Conservation (phyloP, 2,797 vertebrate genomes). For the Rhynchonycteris naso region DNA sequence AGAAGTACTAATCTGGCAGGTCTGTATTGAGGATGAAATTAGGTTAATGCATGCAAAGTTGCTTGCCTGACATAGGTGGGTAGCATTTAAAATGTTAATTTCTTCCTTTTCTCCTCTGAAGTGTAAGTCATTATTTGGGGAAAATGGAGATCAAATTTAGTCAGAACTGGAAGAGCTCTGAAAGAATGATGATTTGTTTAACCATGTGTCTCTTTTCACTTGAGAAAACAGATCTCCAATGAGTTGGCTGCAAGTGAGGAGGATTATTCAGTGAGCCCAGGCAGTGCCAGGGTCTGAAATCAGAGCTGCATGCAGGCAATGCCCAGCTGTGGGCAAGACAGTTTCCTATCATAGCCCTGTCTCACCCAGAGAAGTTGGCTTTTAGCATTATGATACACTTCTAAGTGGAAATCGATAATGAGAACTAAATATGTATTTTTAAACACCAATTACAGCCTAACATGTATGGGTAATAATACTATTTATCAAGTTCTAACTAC, state of each 20-base stretch:
- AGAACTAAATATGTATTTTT: neutral
- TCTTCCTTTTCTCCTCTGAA: slow-evolving; percentile 38
- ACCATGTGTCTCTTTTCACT: neutral
- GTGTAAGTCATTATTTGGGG: slow-evolving; percentile 14
- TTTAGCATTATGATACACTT: neutral
- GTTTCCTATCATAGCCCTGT: neutral
- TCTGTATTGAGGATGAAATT: neutral
- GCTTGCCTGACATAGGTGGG: neutral
- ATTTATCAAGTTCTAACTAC: neutral
- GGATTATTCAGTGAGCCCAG: neutral
- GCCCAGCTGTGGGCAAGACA: neutral
- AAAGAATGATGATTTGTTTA: slow-evolving; percentile 42
- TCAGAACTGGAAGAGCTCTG: slow-evolving; percentile 14
- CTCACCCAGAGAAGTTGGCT: neutral
- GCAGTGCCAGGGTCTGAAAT: neutral
- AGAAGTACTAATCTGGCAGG: neutral
- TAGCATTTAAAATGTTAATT: neutral
- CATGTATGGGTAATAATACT: neutral
- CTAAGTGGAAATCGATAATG: neutral
- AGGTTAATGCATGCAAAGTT: neutral
- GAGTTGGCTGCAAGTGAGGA: neutral
- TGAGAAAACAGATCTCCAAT: neutral
- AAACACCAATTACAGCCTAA: neutral
- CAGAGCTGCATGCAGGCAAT: neutral
- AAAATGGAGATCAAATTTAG: neutral